Conservation (phyloP, 1,140 invertebrate species). For the Sarcophaga peregrina region DNA sequence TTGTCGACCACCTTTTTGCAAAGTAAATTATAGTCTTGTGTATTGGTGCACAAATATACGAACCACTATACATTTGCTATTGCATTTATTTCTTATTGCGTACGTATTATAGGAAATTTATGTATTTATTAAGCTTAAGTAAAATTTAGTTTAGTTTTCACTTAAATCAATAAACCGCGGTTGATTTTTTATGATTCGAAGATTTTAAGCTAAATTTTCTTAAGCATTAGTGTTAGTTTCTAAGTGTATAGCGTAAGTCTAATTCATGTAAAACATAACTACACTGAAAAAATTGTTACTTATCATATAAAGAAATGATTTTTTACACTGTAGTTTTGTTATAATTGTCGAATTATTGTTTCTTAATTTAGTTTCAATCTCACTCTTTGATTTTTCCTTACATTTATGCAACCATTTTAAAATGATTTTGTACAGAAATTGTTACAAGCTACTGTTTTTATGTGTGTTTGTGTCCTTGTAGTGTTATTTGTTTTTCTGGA, state of each 20-base stretch:
- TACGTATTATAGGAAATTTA: neutral
- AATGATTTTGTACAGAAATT: neutral
- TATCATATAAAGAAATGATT: neutral
- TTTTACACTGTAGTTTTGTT: conserved; percentile 38
- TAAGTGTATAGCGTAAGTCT: neutral
- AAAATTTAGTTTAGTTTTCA: conserved; percentile 23
- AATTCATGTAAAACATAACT: neutral
- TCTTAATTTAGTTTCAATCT: neutral
- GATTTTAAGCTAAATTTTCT: conserved; percentile 12
- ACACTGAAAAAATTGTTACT: neutral
- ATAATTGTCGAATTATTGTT: neutral
- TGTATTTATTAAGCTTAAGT: neutral
- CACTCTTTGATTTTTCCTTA: conserved; percentile 13
- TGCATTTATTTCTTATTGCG: neutral
- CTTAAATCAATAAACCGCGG: conserved; percentile 36
- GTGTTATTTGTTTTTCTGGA: neutral
- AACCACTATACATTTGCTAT: conserved; percentile 1
- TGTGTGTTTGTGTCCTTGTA: neutral
- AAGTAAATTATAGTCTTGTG: conserved; percentile 32
- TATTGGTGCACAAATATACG: conserved; percentile 37
- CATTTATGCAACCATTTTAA: neutral
- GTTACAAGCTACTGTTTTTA: neutral
- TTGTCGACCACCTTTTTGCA: neutral
- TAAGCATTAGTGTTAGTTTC: conserved; percentile 13
- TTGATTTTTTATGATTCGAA: conserved; percentile 29